phyloP scores from a whole-genome alignment of 2,888 invertebrate species.

The Melanchra persicariae region DNA sequence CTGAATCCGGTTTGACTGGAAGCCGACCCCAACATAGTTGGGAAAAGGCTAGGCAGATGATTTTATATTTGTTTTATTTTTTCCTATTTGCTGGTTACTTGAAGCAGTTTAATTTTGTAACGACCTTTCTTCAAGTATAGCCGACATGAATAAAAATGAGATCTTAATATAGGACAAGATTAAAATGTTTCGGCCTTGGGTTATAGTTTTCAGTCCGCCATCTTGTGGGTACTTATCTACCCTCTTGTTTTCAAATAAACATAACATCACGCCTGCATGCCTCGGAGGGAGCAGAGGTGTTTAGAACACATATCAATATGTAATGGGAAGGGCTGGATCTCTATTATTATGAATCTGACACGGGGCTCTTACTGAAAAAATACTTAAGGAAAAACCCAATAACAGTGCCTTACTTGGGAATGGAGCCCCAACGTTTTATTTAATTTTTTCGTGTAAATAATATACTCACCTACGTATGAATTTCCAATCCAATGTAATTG shows the following conservation, averaged over 20 bases:
- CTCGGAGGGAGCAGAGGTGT: neutral
- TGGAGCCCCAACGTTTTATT: neutral
- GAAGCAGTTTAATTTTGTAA: no score
- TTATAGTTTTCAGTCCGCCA: neutral
- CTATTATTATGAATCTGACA: neutral
- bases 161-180: neutral
- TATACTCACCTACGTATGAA: no score
- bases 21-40: no score
- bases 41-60: no score
- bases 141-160: no score
- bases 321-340: neutral
- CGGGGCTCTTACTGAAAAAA: neutral
- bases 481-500: no score
- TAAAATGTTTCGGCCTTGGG: neutral
- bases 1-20: no score
- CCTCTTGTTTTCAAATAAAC: neutral
- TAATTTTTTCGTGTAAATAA: neutral
- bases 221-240: neutral
- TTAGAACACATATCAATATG: constrained; percentile 3
- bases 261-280: neutral
- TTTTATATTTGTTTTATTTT: no score
- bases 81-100: no score
- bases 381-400: neutral
- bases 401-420: neutral
- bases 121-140: no score